Conservation (phyloP, 2,113 vertebrate genomes). For the Trogon surrucura region DNA sequence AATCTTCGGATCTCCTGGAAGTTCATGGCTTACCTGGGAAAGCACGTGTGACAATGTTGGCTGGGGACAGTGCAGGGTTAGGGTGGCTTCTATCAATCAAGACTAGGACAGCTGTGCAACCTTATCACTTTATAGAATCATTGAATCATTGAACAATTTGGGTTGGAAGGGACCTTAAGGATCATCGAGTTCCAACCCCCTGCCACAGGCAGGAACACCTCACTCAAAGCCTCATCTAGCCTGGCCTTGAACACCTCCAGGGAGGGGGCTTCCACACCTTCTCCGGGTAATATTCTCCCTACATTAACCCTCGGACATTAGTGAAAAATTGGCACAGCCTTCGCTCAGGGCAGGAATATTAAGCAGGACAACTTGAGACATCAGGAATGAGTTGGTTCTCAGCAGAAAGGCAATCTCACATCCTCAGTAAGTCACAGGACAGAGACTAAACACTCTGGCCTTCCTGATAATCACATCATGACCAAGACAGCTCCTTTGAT, state of each 20-base stretch:
- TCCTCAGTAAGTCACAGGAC: background rate
- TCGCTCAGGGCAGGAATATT: background rate
- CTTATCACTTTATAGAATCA: background rate
- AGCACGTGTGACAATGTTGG: background rate
- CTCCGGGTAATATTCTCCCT: background rate
- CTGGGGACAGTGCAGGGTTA: background rate
- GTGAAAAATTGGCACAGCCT: background rate
- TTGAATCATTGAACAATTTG: too few relatives aligned
- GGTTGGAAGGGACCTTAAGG: too few relatives aligned
- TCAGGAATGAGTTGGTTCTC: background rate
- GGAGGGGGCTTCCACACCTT: too few relatives aligned
- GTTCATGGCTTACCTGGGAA: background rate
- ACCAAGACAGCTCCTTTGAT: background rate
- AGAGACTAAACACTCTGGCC: background rate
- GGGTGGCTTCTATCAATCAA: background rate
- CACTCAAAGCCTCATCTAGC: too few relatives aligned
- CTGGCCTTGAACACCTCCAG: too few relatives aligned
- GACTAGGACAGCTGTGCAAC: background rate
- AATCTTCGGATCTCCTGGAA: background rate
- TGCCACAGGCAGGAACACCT: too few relatives aligned
- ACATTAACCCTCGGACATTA: background rate
- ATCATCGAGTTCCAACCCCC: too few relatives aligned
- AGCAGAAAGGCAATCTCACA: background rate
- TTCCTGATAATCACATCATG: background rate
- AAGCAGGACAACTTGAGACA: background rate